Conservation (phyloP, 2,888 invertebrate species). For the Limnephilus auricula region DNA sequence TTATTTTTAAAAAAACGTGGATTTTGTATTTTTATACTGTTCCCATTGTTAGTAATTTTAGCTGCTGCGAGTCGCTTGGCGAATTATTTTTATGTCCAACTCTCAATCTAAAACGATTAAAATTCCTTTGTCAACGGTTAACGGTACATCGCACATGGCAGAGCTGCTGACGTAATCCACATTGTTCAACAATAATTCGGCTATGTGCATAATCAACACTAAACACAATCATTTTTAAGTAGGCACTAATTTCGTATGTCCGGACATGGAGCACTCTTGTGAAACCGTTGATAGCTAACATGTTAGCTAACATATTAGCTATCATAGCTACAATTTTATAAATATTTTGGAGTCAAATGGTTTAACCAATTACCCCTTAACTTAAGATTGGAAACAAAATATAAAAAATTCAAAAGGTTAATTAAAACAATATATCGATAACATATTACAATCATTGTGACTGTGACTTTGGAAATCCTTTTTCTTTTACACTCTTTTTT, state of each 20-base stretch:
- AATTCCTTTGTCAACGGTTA: conserved; percentile 11
- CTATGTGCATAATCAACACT: not conserved
- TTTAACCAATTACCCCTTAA: too few species aligned
- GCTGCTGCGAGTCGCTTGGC: not conserved
- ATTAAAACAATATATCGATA: too few species aligned
- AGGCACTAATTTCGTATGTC: not conserved
- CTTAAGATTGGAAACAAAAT: too few species aligned
- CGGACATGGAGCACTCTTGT: not conserved
- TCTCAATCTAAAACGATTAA: conserved; percentile 20
- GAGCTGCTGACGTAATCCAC: not conserved
- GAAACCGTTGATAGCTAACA: not conserved
- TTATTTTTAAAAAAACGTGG: not conserved
- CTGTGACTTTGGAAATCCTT: too few species aligned
- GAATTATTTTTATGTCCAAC: not conserved
- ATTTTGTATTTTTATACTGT: not conserved
- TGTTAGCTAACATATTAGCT: too few species aligned
- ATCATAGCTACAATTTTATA: too few species aligned
- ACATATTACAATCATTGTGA: too few species aligned
- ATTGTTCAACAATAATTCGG: conserved; percentile 13
- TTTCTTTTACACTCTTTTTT: too few species aligned
- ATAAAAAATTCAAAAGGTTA: too few species aligned
- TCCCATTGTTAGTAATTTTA: not conserved
- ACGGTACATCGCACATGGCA: not conserved
- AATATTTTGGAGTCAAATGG: too few species aligned
- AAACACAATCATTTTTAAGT: not conserved